Conservation (phyloP, 2,888 invertebrate genomes). For the Callinectes sapidus region DNA sequence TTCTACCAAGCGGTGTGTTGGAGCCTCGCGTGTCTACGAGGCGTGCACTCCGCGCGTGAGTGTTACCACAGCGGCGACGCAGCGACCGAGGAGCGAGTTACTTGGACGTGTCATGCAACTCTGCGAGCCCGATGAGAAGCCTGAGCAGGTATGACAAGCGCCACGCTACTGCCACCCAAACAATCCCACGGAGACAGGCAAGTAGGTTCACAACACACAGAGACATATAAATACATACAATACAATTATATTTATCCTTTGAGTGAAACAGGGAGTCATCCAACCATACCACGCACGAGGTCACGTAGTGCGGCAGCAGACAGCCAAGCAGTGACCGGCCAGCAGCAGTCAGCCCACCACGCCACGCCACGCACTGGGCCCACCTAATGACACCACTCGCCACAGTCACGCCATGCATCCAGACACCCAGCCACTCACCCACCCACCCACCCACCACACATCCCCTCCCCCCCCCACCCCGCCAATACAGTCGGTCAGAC, state of each 20-base stretch:
- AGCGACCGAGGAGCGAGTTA: neutral
- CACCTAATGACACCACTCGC: slow-evolving; percentile 1
- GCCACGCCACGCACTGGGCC: neutral
- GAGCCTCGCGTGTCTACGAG: neutral
- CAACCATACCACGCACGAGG: neutral
- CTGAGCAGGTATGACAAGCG: neutral
- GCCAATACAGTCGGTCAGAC: neutral
- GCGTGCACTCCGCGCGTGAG: neutral
- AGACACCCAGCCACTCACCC: neutral
- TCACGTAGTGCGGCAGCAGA: neutral
- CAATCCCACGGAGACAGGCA: neutral
- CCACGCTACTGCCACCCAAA: neutral
- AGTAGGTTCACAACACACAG: neutral
- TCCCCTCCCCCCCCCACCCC: neutral
- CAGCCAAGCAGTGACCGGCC: neutral
- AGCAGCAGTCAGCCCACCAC: neutral
- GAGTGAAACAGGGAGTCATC: neutral
- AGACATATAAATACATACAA: neutral
- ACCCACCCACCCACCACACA: neutral
- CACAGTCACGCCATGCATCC: neutral
- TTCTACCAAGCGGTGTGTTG: neutral
- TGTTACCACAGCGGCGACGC: neutral
- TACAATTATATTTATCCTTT: neutral
- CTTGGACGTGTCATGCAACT: neutral
- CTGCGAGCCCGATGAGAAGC: neutral